Conservation (phyloP, 2,797 vertebrate species). For the Galaxias olidus region DNA sequence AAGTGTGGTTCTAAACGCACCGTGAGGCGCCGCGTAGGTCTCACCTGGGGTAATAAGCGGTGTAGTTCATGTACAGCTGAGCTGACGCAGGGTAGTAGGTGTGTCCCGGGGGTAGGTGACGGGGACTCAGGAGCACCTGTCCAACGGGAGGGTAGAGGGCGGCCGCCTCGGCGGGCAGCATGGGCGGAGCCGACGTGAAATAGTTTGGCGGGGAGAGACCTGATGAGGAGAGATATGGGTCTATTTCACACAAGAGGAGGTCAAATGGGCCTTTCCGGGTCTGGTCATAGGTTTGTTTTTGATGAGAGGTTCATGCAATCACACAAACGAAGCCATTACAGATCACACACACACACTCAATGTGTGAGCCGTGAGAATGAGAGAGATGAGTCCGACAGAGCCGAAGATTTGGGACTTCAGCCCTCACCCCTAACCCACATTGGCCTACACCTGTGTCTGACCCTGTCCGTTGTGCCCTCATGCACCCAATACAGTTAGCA, state of each 20-base stretch:
- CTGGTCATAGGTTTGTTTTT: slow-evolving; percentile 58
- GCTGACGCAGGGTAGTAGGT: slow-evolving; percentile 87
- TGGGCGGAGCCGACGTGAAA: slow-evolving; percentile 80
- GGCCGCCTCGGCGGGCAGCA: slow-evolving; percentile 86
- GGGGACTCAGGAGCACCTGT: slow-evolving; percentile 84
- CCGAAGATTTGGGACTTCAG: background rate
- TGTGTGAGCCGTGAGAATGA: background rate
- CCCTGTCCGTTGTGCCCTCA: background rate
- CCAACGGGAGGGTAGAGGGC: slow-evolving; percentile 83
- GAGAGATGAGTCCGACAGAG: background rate
- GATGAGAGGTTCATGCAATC: slow-evolving; percentile 61
- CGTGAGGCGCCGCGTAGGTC: background rate
- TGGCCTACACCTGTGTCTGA: background rate
- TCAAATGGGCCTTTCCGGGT: background rate
- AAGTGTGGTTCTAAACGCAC: too few species aligned
- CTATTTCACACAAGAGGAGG: background rate
- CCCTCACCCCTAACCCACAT: slow-evolving; percentile 6
- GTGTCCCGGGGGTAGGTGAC: slow-evolving; percentile 76
- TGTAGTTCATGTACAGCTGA: slow-evolving; percentile 96
- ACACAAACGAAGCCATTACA: slow-evolving; percentile 59
- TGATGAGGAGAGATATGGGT: slow-evolving; percentile 44
- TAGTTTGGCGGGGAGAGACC: slow-evolving; percentile 92
- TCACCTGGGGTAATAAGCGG: slow-evolving; percentile 96
- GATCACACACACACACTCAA: background rate
- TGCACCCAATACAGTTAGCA: too few species aligned